Conservation (phyloP, 2,113 vertebrate species). For the Cygnus atratus region DNA sequence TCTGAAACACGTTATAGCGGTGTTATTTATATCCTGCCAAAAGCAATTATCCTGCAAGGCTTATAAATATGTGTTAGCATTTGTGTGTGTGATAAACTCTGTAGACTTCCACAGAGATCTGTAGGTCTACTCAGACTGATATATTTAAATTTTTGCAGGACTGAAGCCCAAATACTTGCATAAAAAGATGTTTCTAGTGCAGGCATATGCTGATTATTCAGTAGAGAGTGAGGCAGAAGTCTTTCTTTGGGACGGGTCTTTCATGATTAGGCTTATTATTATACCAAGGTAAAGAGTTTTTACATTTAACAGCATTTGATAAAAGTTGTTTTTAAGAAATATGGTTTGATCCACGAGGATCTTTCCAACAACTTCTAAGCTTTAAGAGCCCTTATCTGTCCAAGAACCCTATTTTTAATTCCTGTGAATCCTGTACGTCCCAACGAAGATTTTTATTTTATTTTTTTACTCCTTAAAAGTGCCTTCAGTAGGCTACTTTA, state of each 20-base stretch:
- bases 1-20: slow-evolving; percentile 45
- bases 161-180: slow-evolving; percentile 48
- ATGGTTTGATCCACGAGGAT: background rate
- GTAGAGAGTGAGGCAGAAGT: background rate
- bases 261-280: background rate
- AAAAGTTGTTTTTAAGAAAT: background rate
- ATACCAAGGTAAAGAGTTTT: background rate
- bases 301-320: background rate
- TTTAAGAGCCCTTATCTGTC: background rate
- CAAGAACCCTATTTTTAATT: background rate
- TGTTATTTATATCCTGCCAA: slow-evolving; percentile 64
- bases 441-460: background rate
- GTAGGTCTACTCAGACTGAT: slow-evolving; percentile 50
- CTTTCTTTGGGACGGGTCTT: slow-evolving; percentile 16
- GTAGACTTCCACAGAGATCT: slow-evolving; percentile 44
- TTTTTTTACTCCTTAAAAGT: background rate
- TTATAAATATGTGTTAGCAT: slow-evolving; percentile 42
- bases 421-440: background rate
- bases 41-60: slow-evolving; percentile 54
- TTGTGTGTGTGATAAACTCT: slow-evolving; percentile 52
- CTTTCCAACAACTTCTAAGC: background rate
- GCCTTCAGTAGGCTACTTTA: background rate
- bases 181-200: slow-evolving; percentile 45
- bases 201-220: slow-evolving; percentile 40
- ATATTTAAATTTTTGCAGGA: slow-evolving; percentile 62